Percentiles rank a stretch among this genome's conserved stretches.
Conservation (phyloP, 2,888 invertebrate species). For the Phalangium opilio region DNA sequence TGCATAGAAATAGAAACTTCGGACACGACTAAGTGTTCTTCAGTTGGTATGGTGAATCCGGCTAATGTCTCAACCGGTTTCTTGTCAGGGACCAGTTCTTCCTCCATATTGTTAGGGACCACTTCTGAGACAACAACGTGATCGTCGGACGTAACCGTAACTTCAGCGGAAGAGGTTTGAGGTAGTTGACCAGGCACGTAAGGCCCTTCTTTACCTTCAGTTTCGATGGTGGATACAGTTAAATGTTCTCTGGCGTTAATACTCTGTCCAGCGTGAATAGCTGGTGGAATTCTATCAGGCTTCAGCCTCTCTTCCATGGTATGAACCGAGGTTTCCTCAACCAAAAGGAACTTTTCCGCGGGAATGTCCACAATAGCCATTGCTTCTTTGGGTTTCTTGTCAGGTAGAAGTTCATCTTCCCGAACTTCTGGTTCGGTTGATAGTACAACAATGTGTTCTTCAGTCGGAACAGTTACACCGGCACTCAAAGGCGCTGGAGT, state of each 20-base stretch:
- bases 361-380: constrained; percentile 9
- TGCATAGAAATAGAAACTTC: constrained; percentile 75
- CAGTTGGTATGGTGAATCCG: constrained; percentile 12
- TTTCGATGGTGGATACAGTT: constrained; percentile 10
- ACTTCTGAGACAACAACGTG: constrained; percentile 14
- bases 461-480: constrained; percentile 14
- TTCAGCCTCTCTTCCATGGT: constrained; percentile 6
- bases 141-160: constrained; percentile 14
- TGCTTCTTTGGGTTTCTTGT: constrained; percentile 12
- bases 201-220: constrained; percentile 5
- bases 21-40: constrained; percentile 40
- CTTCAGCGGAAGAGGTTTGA: constrained; percentile 7
- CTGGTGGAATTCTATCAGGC: constrained; percentile 5
- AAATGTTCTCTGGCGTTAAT: constrained; percentile 12
- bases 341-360: constrained; percentile 11
- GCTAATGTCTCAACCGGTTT: constrained; percentile 6
- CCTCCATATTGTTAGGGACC: constrained; percentile 5
- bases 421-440: constrained; percentile 15
- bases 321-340: constrained; percentile 10
- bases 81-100: constrained; percentile 6
- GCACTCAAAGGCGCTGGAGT: constrained; percentile 10
- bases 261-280: constrained; percentile 8
- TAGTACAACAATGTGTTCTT: constrained; percentile 16
- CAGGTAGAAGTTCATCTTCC: constrained; percentile 13
- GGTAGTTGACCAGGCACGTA: constrained; percentile 7